These are phyloP conservation scores for Camponotus pennsylvanicus DNA, from an alignment of 1,140 invertebrate species.

Conservation along the genomic window DNA sequence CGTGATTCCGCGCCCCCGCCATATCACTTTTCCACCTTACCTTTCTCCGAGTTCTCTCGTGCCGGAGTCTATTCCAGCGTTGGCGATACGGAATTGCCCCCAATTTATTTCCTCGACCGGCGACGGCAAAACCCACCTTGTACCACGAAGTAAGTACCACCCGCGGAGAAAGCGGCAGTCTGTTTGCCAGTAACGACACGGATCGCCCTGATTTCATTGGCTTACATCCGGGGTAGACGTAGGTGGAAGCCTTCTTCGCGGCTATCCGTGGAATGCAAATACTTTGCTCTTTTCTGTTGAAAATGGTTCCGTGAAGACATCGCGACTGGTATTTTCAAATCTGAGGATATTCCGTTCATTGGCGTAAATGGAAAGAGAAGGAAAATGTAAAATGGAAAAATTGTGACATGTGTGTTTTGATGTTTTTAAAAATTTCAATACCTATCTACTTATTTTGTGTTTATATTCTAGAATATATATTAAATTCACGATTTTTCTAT, in stretches of 20 bases:
- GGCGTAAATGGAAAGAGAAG: background rate
- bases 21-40: constrained; percentile 33
- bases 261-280: constrained; percentile 42
- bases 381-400: background rate
- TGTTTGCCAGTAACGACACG: constrained; percentile 55
- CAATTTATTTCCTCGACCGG: constrained; percentile 49
- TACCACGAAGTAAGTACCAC: constrained; percentile 48
- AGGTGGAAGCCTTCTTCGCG: background rate
- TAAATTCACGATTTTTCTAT: background rate
- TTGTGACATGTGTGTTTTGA: background rate
- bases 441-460: background rate
- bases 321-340: background rate
- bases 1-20: background rate
- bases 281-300: background rate
- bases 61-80: constrained; percentile 44
- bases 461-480: background rate
- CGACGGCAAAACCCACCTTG: constrained; percentile 39
- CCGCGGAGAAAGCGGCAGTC: constrained; percentile 49
- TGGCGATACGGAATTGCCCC: constrained; percentile 53
- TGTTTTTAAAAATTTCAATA: background rate
- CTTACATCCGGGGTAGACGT: constrained; percentile 27
- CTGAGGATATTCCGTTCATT: background rate
- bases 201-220: constrained; percentile 16
- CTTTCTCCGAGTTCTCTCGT: constrained; percentile 22
- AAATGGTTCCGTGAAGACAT: background rate